Evolutionary conservation across 1,140 invertebrate genomes (phyloP), one percentile per base, ranked within the genome.

Genomic region (Megathymus violae): DNA sequence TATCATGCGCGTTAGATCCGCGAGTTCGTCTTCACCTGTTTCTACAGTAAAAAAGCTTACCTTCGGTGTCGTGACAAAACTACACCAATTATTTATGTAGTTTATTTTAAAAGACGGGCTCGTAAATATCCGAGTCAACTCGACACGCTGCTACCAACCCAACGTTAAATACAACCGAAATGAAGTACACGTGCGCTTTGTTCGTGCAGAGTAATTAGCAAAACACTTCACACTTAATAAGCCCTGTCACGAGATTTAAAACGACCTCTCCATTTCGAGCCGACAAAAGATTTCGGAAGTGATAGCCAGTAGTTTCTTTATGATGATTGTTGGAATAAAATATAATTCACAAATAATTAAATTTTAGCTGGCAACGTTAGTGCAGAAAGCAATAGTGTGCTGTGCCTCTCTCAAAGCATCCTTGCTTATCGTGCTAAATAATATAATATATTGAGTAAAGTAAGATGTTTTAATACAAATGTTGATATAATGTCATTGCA

Each of bases 211-310:
- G 67, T 74, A 76, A 69, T 73, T 76, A 71, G 71, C 64, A 62
- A 31, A 56, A 52, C 68, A 63, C 69, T 79, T 76, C 63, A 76
- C 65, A 71, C 65, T 66, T 76, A 76, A 76, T 76, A 72, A 72
- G 64, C 51, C 69, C 62, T 67, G 71, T 71, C 52, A 51, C 58
- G 48, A 52, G 63, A 70, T 76, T 78, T 70, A 66, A 76, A 75
- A 69, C 64, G 61, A 38, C n/a, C 59, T 44, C 62, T 41, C 25
- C 22, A 38, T 43, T 58, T 58, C 14, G 40, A 9, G 5, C 52
- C 38, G 36, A 40, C 51, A 22, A 69, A 54, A 63, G 61, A 59
- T 65, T 64, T 65, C 47, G 44, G n/a, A n/a, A n/a, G n/a, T n/a
- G 63, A 34, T 44, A 13, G 22, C 52, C 22, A 40, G 34, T 31